Conservation (phyloP, 1,140 invertebrate genomes). For the Micrasema longulum region DNA sequence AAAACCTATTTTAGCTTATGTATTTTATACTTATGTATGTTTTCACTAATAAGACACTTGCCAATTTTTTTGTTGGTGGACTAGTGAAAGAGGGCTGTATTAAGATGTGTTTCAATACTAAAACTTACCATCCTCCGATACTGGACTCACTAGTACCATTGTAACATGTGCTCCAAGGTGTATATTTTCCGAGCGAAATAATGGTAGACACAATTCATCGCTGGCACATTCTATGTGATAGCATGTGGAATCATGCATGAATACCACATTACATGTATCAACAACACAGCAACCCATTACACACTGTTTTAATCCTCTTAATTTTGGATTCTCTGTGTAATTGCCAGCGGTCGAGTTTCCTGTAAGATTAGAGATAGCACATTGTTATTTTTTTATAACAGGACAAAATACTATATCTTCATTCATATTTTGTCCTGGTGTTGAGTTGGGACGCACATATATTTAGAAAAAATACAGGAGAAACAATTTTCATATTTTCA, state of each 20-base stretch:
- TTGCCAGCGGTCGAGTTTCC: conserved; percentile 73
- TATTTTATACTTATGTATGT: too few species aligned
- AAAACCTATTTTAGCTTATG: too few species aligned
- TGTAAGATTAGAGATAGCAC: conserved; percentile 49
- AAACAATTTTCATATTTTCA: too few species aligned
- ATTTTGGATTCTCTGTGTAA: conserved; percentile 69
- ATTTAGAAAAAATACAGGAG: not conserved
- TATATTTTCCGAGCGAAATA: conserved; percentile 68
- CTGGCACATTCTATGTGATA: conserved; percentile 80
- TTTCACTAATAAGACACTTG: too few species aligned
- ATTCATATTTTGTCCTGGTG: too few species aligned
- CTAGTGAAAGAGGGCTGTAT: too few species aligned
- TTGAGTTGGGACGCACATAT: too few species aligned
- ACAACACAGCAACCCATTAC: conserved; percentile 78
- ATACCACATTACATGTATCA: conserved; percentile 80
- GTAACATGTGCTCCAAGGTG: conserved; percentile 72
- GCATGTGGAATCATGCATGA: conserved; percentile 81
- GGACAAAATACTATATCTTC: too few species aligned
- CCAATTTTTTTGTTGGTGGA: too few species aligned
- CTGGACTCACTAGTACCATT: conserved; percentile 82
- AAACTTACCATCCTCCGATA: conserved; percentile 61
- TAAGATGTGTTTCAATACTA: too few species aligned
- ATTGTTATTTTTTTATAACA: too few species aligned
- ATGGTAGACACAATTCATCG: conserved; percentile 77
- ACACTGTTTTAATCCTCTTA: conserved; percentile 73